Percentiles rank a stretch among this genome's conserved stretches.
Evolutionary conservation across 2,797 vertebrate genomes (phyloP).

Genomic region (Rousettus madagascariensis): DNA sequence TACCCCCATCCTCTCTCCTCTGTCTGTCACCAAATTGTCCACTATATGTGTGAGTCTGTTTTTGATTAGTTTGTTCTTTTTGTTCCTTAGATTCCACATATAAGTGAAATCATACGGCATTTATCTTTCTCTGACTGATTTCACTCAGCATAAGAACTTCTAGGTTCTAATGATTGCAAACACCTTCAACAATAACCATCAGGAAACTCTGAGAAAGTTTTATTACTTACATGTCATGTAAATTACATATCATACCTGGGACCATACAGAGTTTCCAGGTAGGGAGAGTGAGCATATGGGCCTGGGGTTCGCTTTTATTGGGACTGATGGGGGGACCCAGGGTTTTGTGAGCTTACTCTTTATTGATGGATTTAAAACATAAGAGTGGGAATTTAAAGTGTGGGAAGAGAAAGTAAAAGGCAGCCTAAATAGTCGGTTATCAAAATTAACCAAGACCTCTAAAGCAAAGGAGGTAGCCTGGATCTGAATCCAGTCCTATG

Average conservation of each 20-base stretch:
- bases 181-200: neutral
- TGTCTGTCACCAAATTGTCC: too few relatives aligned
- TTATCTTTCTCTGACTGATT: too few relatives aligned
- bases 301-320: neutral
- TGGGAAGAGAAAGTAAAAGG: neutral
- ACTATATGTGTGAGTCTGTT: too few relatives aligned
- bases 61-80: too few relatives aligned
- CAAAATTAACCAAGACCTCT: neutral
- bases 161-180: neutral
- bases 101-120: too few relatives aligned
- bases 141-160: too few relatives aligned
- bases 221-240: neutral
- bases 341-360: neutral
- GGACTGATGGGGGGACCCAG: accelerated
- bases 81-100: too few relatives aligned
- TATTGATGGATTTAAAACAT: neutral
- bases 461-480: neutral
- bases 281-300: neutral
- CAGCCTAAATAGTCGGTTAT: neutral
- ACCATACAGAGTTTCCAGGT: neutral
- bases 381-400: neutral
- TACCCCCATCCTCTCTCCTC: too few relatives aligned
- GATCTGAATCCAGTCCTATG: neutral
- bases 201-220: neutral
- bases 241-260: neutral